phyloP scores from a whole-genome alignment of 2,797 vertebrate genomes.

The Dryobates pubescens region DNA sequence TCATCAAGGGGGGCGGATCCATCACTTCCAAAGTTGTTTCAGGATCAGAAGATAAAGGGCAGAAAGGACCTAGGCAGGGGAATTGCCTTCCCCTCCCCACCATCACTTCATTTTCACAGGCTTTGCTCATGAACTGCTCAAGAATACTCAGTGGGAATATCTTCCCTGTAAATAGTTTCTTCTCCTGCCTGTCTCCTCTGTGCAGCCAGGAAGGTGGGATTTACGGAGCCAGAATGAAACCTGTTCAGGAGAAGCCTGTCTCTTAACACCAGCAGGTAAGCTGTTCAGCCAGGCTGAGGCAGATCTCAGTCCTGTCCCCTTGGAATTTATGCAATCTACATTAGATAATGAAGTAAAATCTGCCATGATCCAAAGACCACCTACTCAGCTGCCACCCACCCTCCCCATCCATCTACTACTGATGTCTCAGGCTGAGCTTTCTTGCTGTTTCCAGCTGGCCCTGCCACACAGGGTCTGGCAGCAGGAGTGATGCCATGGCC shows the following conservation, averaged over 20 bases:
- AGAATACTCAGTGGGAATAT: conserved; percentile 13
- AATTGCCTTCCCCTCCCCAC: background rate
- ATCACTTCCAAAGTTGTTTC: too few relatives aligned
- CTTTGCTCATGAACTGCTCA: background rate
- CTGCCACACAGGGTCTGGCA: background rate
- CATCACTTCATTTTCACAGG: conserved; percentile 11
- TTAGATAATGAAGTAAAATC: conserved; percentile 33
- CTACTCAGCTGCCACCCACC: conserved; percentile 6
- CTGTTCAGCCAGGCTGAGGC: background rate
- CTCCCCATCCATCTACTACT: background rate
- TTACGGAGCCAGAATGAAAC: background rate
- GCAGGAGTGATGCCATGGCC: fast-evolving
- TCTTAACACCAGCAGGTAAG: background rate
- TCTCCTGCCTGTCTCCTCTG: conserved; percentile 8
- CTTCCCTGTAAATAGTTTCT: conserved; percentile 53
- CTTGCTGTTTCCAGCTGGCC: background rate
- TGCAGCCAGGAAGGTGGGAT: background rate
- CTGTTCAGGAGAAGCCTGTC: background rate
- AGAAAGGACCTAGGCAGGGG: background rate
- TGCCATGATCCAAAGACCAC: conserved; percentile 12
- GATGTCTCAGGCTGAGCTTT: background rate
- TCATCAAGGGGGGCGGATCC: too few relatives aligned
- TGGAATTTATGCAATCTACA: background rate
- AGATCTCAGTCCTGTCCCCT: background rate
- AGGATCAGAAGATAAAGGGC: too few relatives aligned